Conservation (phyloP, 2,797 vertebrate genomes). For the Sebastes goodei region DNA sequence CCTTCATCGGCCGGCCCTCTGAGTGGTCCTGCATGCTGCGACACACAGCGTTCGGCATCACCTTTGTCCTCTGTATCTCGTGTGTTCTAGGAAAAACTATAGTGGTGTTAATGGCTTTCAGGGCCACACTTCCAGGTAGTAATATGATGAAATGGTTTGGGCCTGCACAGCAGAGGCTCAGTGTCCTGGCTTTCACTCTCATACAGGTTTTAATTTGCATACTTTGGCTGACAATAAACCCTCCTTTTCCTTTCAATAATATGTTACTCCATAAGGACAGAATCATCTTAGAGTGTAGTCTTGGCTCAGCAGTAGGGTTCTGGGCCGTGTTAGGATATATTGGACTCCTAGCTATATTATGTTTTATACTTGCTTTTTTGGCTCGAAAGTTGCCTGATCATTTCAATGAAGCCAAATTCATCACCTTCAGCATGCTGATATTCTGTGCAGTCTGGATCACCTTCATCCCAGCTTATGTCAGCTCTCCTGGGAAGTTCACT, state of each 20-base stretch:
- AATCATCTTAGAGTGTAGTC: slow-evolving; percentile 75
- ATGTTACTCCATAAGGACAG: slow-evolving; percentile 66
- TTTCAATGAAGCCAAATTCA: slow-evolving; percentile 81
- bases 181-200: slow-evolving; percentile 70
- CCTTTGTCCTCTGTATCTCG: slow-evolving; percentile 81
- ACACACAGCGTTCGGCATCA: slow-evolving; percentile 82
- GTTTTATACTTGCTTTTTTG: slow-evolving; percentile 78
- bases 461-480: slow-evolving; percentile 81
- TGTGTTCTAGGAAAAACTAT: slow-evolving; percentile 83
- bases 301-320: slow-evolving; percentile 74
- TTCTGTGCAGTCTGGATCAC: slow-evolving; percentile 82
- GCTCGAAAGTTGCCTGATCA: slow-evolving; percentile 78
- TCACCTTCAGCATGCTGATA: slow-evolving; percentile 83
- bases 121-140: slow-evolving; percentile 76
- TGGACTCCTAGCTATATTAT: slow-evolving; percentile 71
- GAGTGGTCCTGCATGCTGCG: slow-evolving; percentile 83
- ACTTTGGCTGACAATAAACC: slow-evolving; percentile 73
- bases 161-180: slow-evolving; percentile 76
- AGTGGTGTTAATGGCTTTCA: slow-evolving; percentile 82
- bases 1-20: slow-evolving; percentile 79
- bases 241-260: slow-evolving; percentile 75
- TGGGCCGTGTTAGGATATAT: slow-evolving; percentile 78
- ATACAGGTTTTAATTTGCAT: slow-evolving; percentile 78
- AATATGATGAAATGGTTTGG: slow-evolving; percentile 84
- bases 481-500: slow-evolving; percentile 81